These are phyloP conservation scores for Buathra laborator DNA, from an alignment of 2,888 invertebrate genomes.

Conservation along the genomic window DNA sequence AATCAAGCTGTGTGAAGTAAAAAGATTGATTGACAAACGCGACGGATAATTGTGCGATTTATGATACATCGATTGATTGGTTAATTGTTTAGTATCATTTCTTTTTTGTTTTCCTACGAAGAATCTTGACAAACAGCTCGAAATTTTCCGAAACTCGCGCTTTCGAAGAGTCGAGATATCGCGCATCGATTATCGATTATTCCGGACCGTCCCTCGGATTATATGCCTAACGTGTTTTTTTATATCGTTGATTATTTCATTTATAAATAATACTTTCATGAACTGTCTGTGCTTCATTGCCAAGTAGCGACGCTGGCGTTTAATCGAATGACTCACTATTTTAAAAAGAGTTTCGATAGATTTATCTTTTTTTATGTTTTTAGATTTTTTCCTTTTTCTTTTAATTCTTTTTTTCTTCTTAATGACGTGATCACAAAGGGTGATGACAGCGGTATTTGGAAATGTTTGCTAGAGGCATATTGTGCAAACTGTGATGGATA, in stretches of 20 bases:
- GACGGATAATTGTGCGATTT: neutral
- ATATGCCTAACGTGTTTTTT: constrained; percentile 14
- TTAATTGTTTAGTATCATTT: neutral
- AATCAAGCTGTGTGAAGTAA: neutral
- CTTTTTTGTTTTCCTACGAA: neutral
- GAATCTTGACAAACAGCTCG: neutral
- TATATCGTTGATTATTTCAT: constrained; percentile 44
- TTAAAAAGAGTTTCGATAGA: constrained; percentile 44
- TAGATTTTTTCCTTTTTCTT: neutral
- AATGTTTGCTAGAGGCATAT: constrained; percentile 38
- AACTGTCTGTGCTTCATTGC: constrained; percentile 56
- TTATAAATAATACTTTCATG: constrained; percentile 62
- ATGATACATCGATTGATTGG: neutral
- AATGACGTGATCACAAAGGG: constrained; percentile 24
- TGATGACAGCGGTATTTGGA: constrained; percentile 37
- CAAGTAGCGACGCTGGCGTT: constrained; percentile 29
- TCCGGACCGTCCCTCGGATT: neutral
- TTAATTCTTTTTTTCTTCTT: neutral
- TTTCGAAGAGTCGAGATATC: neutral
- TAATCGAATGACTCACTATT: constrained; percentile 36
- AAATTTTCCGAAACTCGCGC: constrained; percentile 20
- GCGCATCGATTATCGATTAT: neutral
- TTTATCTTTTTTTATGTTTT: constrained; percentile 1
- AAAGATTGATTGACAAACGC: neutral
- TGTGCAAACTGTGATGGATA: constrained; percentile 48